Base-by-base conservation (phyloP, 2,888 invertebrate genomes). In the Cryptosula pallasiana region DNA sequence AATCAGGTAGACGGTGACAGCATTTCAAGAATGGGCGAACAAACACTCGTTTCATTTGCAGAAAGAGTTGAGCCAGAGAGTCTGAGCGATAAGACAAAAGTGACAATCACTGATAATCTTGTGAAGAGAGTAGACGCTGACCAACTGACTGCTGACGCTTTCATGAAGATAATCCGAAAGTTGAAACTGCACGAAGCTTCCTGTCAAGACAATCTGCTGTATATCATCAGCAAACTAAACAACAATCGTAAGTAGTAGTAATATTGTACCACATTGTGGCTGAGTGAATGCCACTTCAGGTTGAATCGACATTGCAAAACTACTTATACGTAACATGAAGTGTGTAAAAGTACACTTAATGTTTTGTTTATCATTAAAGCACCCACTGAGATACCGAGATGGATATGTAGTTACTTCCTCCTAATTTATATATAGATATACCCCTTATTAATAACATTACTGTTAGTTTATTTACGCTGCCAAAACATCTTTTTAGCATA, bases 231-330 rank as follows among this genome's bases (percentile, higher is more conserved):
- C 71, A 77, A 77, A 73, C 77, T 83, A 29, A 74, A 83, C 1
- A 77, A 79, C n/a, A 78, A 80, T 73, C 81, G 82, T 82, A 74
- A 73, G 75, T 72, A n/a, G n/a, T n/a, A n/a, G n/a, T n/a, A n/a
- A n/a, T n/a, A n/a, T n/a, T n/a, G n/a, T n/a, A n/a, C n/a, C n/a
- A n/a, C n/a, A n/a, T n/a, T n/a, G n/a, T n/a, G n/a, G n/a, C n/a
- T n/a, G n/a, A n/a, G n/a, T n/a, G n/a, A n/a, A n/a, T n/a, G n/a
- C n/a, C n/a, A n/a, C n/a, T n/a, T n/a, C n/a, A n/a, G n/a, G n/a
- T n/a, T n/a, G n/a, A n/a, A n/a, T n/a, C n/a, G n/a, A n/a, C n/a
- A n/a, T n/a, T n/a, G n/a, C n/a, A n/a, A n/a, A n/a, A n/a, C n/a
- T n/a, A n/a, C n/a, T n/a, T n/a, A n/a, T n/a, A n/a, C n/a, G n/a